Base-by-base conservation (phyloP, 2,797 vertebrate species). In the Geotrypetes seraphini region DNA sequence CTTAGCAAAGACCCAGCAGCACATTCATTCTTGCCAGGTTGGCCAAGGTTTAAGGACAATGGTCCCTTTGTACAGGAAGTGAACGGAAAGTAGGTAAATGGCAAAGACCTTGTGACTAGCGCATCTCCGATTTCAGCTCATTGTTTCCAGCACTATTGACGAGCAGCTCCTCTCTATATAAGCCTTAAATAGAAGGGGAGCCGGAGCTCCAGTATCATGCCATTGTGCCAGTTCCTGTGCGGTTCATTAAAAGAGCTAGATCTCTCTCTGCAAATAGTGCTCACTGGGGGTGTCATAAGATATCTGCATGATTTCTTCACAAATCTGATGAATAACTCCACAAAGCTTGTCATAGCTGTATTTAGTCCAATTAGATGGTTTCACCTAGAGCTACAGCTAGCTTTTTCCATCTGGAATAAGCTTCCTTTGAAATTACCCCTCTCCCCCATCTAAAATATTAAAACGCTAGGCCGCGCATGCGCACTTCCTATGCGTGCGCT, bases 101-200 rank as follows among this genome's bases (percentile, higher is more conserved):
- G 36, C 33, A 39, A 19, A 34, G 47, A 19, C 12, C 8, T 1
- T 16, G 35, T 34, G 41, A 25, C 21, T 24, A 48, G 24, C 7
- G 22, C 52, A 7, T 32, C 50, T 65, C 48, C 3, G 2, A 5
- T 61, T 63, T 49, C 61, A 40, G 14, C 2, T 24, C 45, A 50
- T 53, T 50, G 57, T 50, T 30, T 34, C 25, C 17, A 19, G 37
- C 28, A 33, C 9, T 3, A 16, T 8, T 36, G 37, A 57, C 50
- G 33, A 3, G 24, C 34, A 36, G 23, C 26, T 22, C 32, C 14
- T 12, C 2, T 10, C 13, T 42, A 37, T 8, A 40, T 11, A 31
- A 39, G 33, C 34, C 10, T 28, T 1, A 17, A 42, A 36, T 6
- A 25, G 25, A 33, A 35, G 2, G 8, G 33, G 41, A 43, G n/a